Percentiles rank a stretch among this genome's conserved stretches.
These are phyloP conservation scores for Platerodrilus igneus DNA, from an alignment of 2,888 invertebrate species.

Conservation along the genomic window DNA sequence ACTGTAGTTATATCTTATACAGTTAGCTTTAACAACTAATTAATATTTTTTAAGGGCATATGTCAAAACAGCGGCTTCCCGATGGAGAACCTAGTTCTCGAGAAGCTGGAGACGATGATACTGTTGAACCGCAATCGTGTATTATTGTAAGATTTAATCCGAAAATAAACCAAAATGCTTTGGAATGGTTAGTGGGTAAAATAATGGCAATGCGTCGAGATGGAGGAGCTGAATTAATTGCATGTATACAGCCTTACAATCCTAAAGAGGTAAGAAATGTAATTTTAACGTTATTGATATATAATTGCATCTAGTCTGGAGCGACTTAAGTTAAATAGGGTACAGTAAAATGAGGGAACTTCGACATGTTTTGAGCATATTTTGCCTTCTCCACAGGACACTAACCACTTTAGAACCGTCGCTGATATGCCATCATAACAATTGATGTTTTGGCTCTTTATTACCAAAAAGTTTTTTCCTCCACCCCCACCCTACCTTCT, in stretches of 20 bases:
- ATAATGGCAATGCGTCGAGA: slow-evolving; percentile 51
- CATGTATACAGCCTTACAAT: slow-evolving; percentile 48
- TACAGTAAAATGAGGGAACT: no score
- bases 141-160: slow-evolving; percentile 50
- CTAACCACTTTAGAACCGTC: no score
- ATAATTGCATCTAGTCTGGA: no score
- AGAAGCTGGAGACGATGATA: slow-evolving; percentile 33
- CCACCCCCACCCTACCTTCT: no score
- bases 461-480: no score
- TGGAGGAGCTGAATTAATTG: slow-evolving; percentile 55
- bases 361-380: no score
- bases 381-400: no score
- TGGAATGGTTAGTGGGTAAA: slow-evolving; percentile 53
- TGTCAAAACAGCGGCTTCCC: slow-evolving; percentile 23
- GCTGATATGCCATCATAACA: no score
- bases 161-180: slow-evolving; percentile 47
- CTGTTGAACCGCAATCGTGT: slow-evolving; percentile 48
- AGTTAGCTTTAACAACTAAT: no score
- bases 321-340: no score
- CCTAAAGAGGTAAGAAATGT: slow-evolving; percentile 11
- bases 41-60: slow-evolving; percentile 23
- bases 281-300: background rate
- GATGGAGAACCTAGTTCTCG: slow-evolving; percentile 17
- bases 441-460: no score
- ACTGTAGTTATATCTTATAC: no score